A percentile compares a stretch with the other conserved stretches of the same genome.
Evolutionary conservation across 2,113 vertebrate genomes (phyloP).

Genomic region (Zosterops borbonicus): DNA sequence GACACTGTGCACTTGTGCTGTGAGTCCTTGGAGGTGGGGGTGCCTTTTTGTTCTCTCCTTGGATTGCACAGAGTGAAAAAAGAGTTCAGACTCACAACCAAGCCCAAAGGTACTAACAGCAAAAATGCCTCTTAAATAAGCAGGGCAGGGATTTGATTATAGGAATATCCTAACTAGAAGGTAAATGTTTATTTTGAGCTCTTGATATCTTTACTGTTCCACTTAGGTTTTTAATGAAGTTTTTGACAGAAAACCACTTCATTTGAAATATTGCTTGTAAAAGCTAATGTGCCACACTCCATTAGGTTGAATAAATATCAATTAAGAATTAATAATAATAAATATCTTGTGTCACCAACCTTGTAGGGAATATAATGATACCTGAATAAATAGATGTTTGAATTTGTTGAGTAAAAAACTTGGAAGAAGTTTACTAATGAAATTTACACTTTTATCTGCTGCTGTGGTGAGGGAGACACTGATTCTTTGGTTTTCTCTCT

Average conservation of each 20-base stretch:
- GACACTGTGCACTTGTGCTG: not conserved
- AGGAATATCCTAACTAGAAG: not conserved
- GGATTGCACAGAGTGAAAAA: not conserved
- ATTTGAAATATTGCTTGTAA: not conserved
- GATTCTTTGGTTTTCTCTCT: not conserved
- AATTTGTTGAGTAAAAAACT: not conserved
- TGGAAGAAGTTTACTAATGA: not conserved
- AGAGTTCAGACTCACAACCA: not conserved
- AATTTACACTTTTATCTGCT: not conserved
- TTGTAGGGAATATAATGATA: not conserved
- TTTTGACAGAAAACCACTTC: not conserved
- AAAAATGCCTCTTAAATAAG: not conserved
- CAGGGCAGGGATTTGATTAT: not conserved
- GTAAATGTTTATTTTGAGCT: not conserved
- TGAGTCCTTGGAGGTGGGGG: not conserved
- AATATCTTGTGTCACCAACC: not conserved
- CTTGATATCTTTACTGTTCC: not conserved
- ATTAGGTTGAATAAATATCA: not conserved
- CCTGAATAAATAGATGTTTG: not conserved
- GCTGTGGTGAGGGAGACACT: not conserved
- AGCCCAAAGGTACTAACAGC: not conserved
- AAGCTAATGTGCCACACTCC: not conserved
- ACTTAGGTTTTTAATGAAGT: not conserved
- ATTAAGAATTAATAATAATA: no score
- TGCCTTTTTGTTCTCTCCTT: not conserved